Evolutionary conservation across 1,140 invertebrate species (phyloP), one percentile per base, ranked within the genome.

Genomic region (Drosophila nebulosa): DNA sequence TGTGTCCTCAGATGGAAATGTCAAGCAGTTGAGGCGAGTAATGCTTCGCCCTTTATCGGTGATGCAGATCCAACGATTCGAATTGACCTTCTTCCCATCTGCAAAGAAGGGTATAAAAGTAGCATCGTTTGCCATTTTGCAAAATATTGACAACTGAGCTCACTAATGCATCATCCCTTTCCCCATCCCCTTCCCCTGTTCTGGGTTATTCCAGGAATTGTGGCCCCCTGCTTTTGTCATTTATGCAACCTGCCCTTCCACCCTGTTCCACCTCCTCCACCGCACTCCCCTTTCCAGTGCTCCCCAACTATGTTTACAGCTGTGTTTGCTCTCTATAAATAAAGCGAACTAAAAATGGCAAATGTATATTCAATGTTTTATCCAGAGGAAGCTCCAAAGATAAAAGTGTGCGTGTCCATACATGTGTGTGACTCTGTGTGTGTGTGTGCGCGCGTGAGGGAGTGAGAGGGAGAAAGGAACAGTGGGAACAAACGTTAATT

Each of bases 251-350:
- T 46, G 39, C 39, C 39, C 12, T 42, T n/a, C 36, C 36, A 42
- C 0, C 57, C 32, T 27, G 5, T 6, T 27, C 4, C 18, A n/a
- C 12, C 12, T 16, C 35, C 35, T 1, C 21, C 30, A 2, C 18
- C 9, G 0, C 18, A 10, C 35, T 42, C 52, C 52, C 3, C 1
- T 10, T 3, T 60, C 42, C n/a, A 65, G 14, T 9, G 69, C 61
- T 74, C 62, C 69, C 71, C 69, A 64, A 56, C 60, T 69, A 61
- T 50, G 64, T 64, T 63, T 59, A 68, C 80, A 84, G 77, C 77
- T 84, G 80, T 84, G 73, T 86, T 85, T 85, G 80, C 73, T 62
- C 80, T 86, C 77, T 84, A 84, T 77, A 84, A 84, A 84, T 86
- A 84, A 76, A 76, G 56, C 21, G 55, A 69, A 74, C 77, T 86